Evolutionary conservation across 2,797 vertebrate genomes (phyloP).

Genomic region (Petrocephalus schoutedeni): DNA sequence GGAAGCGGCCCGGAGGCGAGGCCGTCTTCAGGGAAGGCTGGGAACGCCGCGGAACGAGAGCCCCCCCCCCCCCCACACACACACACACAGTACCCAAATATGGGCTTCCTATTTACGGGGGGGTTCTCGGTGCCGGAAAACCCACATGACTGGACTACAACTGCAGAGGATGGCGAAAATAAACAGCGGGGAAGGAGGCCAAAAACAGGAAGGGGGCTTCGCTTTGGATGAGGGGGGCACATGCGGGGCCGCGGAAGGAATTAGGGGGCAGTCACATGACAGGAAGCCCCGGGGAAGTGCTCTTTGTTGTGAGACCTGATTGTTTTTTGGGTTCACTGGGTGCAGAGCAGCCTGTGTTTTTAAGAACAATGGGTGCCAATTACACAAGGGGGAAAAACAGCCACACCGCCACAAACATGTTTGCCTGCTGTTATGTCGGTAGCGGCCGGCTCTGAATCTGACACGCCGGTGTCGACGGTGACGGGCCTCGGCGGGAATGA

Average conservation of each 20-base stretch:
- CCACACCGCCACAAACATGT: not conserved
- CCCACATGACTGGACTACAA: not conserved
- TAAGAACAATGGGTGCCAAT: not conserved
- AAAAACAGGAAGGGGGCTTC: constrained; percentile 14
- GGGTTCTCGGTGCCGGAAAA: not conserved
- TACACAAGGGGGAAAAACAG: not conserved
- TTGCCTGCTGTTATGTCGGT: constrained; percentile 12
- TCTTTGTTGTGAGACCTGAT: constrained; percentile 10
- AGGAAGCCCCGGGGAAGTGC: constrained; percentile 15
- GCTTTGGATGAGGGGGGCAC: constrained; percentile 11
- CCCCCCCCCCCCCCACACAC: not conserved
- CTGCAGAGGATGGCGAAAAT: constrained; percentile 19
- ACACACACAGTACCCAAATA: not conserved
- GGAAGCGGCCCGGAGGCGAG: not conserved
- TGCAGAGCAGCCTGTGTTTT: not conserved
- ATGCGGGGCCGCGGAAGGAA: not conserved
- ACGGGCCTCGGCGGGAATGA: not conserved
- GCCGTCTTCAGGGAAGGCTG: not conserved
- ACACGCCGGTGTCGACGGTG: not conserved
- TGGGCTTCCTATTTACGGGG: not conserved
- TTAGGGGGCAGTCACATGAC: constrained; percentile 16
- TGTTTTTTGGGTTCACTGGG: constrained; percentile 25
- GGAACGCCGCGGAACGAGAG: not conserved
- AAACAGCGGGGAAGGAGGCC: not conserved
- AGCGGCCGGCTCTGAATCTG: not conserved